phyloP scores from a whole-genome alignment of 2,888 invertebrate species.

The Tenthredo scrophulariae region DNA sequence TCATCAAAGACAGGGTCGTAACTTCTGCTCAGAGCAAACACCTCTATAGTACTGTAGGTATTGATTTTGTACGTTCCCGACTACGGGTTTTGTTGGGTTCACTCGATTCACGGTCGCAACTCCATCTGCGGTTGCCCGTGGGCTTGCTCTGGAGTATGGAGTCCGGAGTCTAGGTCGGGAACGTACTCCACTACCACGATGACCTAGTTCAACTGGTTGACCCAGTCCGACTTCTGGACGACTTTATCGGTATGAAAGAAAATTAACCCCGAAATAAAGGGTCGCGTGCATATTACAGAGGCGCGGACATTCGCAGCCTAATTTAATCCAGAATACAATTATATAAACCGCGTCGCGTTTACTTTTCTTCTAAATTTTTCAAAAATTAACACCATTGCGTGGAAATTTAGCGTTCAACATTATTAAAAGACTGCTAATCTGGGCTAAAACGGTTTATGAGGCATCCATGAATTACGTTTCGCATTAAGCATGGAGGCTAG shows the following conservation, averaged over 20 bases:
- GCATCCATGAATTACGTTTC: neutral
- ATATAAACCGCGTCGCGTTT: too few species aligned
- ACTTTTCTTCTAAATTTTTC: neutral
- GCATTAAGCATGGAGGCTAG: neutral
- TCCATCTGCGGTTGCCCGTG: constrained; percentile 41
- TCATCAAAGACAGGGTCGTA: neutral
- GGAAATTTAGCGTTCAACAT: neutral
- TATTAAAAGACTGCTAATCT: neutral
- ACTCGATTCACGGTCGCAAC: constrained; percentile 45
- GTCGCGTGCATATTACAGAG: neutral
- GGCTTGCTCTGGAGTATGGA: constrained; percentile 4
- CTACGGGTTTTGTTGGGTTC: constrained; percentile 26
- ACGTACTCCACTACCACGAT: constrained; percentile 3
- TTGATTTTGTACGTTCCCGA: constrained; percentile 10
- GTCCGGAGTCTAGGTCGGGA: constrained; percentile 23
- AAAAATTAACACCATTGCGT: neutral
- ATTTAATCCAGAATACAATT: too few species aligned
- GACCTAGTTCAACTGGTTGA: constrained; percentile 4
- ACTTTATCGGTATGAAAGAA: neutral
- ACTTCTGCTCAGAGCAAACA: neutral
- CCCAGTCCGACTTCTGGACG: neutral
- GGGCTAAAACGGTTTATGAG: neutral
- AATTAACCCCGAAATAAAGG: neutral
- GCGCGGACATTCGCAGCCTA: too few species aligned
- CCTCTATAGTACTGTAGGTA: constrained; percentile 9